Evolutionary conservation across 2,797 vertebrate genomes (phyloP).

Genomic region (Parotocinclus haroldoi): DNA sequence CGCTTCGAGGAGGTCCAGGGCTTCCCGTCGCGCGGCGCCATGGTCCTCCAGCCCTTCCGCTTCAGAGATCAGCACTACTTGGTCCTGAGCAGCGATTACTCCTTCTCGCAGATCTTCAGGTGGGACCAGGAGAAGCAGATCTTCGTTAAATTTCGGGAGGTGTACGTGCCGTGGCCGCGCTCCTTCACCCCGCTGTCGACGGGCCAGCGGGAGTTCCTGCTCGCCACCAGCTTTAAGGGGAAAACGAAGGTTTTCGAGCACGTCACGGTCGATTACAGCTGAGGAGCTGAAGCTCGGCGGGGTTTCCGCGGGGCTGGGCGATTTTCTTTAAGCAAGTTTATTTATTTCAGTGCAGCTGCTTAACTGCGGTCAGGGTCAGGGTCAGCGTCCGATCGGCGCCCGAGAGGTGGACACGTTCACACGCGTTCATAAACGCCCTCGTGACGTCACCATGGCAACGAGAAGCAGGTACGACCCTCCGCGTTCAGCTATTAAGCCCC

Average conservation of each 20-base stretch:
- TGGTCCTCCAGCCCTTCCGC: conserved; percentile 90
- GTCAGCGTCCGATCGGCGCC: too few relatives aligned
- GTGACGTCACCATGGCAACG: too few relatives aligned
- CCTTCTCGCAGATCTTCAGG: conserved; percentile 94
- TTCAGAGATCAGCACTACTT: conserved; percentile 87
- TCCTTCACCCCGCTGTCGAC: conserved; percentile 88
- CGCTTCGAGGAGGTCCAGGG: conserved; percentile 89
- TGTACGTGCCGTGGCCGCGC: conserved; percentile 93
- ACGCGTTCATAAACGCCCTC: too few relatives aligned
- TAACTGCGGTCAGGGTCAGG: too few relatives aligned
- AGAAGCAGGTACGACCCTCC: too few relatives aligned
- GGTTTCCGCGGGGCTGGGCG: conserved; percentile 5
- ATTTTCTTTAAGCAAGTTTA: too few relatives aligned
- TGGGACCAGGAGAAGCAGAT: conserved; percentile 85
- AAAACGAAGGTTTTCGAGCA: conserved; percentile 97
- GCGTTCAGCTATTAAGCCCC: too few relatives aligned
- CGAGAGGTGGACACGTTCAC: too few relatives aligned
- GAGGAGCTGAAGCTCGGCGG: too few relatives aligned
- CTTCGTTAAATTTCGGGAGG: conserved; percentile 91
- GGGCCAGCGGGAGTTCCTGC: conserved; percentile 88
- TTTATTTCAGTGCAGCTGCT: too few relatives aligned
- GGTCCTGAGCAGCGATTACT: conserved; percentile 93
- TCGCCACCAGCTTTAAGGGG: conserved; percentile 95
- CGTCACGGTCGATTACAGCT: conserved; percentile 86
- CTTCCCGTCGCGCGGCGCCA: conserved; percentile 92